These are phyloP conservation scores for Pogonocherus hispidulus DNA, from an alignment of 2,888 invertebrate genomes.

Conservation along the genomic window DNA sequence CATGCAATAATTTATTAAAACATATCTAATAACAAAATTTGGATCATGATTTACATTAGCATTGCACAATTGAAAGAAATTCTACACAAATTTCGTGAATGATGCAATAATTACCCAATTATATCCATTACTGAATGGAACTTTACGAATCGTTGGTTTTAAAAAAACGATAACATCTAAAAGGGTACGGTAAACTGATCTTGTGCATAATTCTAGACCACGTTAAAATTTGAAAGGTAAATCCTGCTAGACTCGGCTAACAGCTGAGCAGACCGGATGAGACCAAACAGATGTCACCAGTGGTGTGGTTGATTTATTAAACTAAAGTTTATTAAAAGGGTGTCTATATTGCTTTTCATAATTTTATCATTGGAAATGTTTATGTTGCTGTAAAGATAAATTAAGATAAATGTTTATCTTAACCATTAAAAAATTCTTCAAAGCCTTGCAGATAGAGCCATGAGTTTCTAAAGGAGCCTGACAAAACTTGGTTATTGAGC, in stretches of 20 bases:
- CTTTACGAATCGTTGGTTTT: background rate
- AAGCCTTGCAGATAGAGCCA: too few species aligned
- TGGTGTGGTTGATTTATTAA: background rate
- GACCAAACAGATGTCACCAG: background rate
- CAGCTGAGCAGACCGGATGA: background rate
- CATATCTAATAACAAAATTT: too few species aligned
- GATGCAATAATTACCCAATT: constrained; percentile 12
- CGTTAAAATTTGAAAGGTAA: constrained; percentile 12
- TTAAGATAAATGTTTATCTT: too few species aligned
- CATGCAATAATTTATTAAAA: too few species aligned
- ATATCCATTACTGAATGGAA: background rate
- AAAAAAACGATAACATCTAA: constrained; percentile 10
- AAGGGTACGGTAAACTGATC: constrained; percentile 3
- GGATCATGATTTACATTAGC: too few species aligned
- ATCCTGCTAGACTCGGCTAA: background rate
- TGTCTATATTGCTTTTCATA: too few species aligned
- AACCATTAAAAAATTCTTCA: too few species aligned
- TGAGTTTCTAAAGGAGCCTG: too few species aligned
- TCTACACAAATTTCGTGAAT: background rate
- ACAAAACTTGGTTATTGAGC: too few species aligned
- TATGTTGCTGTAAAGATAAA: too few species aligned
- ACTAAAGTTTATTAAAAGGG: too few species aligned
- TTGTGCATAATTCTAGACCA: constrained; percentile 16
- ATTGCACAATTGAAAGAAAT: background rate
- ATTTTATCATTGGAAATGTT: too few species aligned